Evolutionary conservation across 2,113 vertebrate species (phyloP).

Genomic region (Hymenochirus boettgeri): DNA sequence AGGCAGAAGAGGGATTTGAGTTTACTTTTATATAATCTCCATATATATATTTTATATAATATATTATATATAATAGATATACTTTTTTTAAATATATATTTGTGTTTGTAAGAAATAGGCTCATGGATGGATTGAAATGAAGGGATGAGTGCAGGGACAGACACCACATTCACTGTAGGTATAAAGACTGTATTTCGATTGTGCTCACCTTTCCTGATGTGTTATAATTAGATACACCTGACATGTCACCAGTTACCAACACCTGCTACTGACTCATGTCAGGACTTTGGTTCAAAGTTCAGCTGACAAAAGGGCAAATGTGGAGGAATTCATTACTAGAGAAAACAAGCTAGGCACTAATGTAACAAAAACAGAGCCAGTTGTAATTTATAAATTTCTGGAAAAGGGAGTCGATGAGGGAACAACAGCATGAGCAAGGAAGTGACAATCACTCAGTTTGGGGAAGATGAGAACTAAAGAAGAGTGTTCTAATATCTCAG

Average conservation of each 20-base stretch:
- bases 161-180: conserved; percentile 16
- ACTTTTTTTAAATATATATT: conserved; percentile 17
- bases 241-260: neutral
- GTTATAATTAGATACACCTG: neutral
- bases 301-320: neutral
- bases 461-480: too few species aligned
- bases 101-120: conserved; percentile 40
- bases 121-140: conserved; percentile 25
- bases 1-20: neutral
- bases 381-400: too few species aligned
- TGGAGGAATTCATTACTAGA: too few species aligned
- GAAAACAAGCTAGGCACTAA: too few species aligned
- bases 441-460: too few species aligned
- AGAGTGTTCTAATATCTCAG: too few species aligned
- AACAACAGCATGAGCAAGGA: too few species aligned
- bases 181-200: conserved; percentile 24
- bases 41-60: conserved; percentile 28
- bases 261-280: neutral
- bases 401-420: too few species aligned
- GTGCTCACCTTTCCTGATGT: neutral
- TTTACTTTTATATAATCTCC: conserved; percentile 8
- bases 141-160: conserved; percentile 28
- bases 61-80: too few species aligned
- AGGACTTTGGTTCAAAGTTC: neutral
- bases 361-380: too few species aligned